Base-by-base conservation (phyloP, 2,888 invertebrate genomes). In the Aphodius sticticus region DNA sequence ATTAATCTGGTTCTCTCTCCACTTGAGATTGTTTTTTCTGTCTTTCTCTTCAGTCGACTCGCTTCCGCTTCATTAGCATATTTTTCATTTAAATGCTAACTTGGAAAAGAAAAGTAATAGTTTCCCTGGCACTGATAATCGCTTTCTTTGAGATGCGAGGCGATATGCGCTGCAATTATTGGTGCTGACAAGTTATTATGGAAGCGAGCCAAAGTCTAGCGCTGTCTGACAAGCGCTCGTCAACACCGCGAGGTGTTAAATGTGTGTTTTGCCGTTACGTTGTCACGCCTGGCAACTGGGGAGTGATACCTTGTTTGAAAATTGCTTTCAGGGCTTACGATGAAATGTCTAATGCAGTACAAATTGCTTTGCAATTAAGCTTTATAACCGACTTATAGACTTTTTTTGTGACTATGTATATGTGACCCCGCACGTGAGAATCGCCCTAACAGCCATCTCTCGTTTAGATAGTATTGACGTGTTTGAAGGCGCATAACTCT, bases 51-150 rank as follows among this genome's bases (percentile, higher is more conserved):
- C 98, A 6, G 94, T 99, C 94, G 94, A 95, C 16, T 97, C 97
- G 78, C 91, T 94, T 95, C 95, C 85, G 95, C 96, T 84, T 89
- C 93, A 93, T 98, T 74, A 96, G 96, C 90, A 93, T 98, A 81
- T 74, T 74, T 74, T 74, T 74, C 74, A 74, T 74, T 74, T 74
- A 74, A 74, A 74, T 74, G 74, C 74, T 36, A 74, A 74, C 36
- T 37, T 35, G n/a, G 74, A 74, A 9, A 37, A 35, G 74, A 74
- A 37, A 74, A 74, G 74, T 74, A 74, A 74, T 74, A 74, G 74
- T 36, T 74, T 74, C 35, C 74, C 35, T 15, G 74, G 35, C 37
- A 74, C 74, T 35, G 53, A 53, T 53, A 53, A 53, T 53, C 53
- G 53, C 53, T 53, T 53, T 53, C 70, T 70, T 26, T n/a, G n/a